Evolutionary conservation across 1,140 invertebrate genomes (phyloP), one percentile per base, ranked within the genome.

Genomic region (Caerostris extrusa): DNA sequence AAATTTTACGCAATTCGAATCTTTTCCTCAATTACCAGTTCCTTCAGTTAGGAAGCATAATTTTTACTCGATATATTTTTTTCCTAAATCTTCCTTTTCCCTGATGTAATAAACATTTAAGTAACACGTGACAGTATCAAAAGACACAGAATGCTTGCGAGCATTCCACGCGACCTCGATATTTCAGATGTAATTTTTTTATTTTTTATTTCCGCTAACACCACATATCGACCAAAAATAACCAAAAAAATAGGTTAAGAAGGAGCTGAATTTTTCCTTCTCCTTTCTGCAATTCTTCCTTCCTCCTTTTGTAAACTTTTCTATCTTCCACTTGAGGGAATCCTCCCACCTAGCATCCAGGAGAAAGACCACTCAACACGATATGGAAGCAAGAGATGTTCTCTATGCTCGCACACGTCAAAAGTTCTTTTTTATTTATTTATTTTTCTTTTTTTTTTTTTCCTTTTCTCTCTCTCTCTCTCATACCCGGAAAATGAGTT

Each of bases 141-240:
- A 87, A n/a, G 85, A 14, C 57, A n/a, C 19, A 57, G 56, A 17
- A 56, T 17, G 14, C 6, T 57, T 58, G 85, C 34, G 6, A 7
- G 58, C 10, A 50, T 55, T 61, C 57, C 10, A 56, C 64, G 14
- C 64, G 87, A 89, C 87, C 87, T 89, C 87, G 64, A 89, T 89
- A 89, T 71, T 89, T 50, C 6, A 55, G 12, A 58, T n/a, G 55
- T 14, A 19, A n/a, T 83, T 83, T 82, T 83, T 83, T 56, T 83
- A 56, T 5, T 60, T 87, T 87, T 87, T 87, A 87, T 87, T 87
- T 87, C 85, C 85, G 85, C 60, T 58, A 64, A 34, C 50, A 64
- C 50, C 64, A 87, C 53, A 89, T 71, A 89, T 71, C 64, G 87
- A 71, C 87, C 61, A 89, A 89, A 83, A 89, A 89, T 89, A 89